phyloP scores from a whole-genome alignment of 2,797 vertebrate species.

The Xiphophorus birchmanni region DNA sequence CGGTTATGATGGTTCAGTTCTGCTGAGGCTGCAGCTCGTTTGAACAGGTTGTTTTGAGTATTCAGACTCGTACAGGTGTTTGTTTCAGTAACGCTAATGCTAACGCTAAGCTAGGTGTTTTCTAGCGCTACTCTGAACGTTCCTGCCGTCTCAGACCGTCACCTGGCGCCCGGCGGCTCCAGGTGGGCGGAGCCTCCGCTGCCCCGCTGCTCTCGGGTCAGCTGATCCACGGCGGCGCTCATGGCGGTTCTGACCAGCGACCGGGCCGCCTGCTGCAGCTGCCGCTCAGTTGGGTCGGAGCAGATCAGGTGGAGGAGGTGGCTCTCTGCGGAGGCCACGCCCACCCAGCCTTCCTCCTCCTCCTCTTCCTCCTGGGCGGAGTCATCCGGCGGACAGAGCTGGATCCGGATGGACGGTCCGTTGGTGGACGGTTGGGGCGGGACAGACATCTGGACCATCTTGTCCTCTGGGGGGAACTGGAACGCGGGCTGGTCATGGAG shows the following conservation, averaged over 20 bases:
- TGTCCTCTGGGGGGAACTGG: neutral
- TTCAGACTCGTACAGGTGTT: neutral
- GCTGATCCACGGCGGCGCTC: conserved; percentile 84
- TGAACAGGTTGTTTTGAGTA: neutral
- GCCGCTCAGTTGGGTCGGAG: conserved; percentile 24
- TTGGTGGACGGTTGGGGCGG: neutral
- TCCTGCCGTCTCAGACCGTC: neutral
- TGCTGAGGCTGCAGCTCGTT: neutral
- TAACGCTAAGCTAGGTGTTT: neutral
- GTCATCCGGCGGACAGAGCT: conserved; percentile 25
- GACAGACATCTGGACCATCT: neutral
- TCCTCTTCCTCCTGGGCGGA: neutral
- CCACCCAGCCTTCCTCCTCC: conserved; percentile 9
- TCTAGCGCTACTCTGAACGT: no score
- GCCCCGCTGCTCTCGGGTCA: conserved; percentile 60
- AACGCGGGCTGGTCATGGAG: neutral
- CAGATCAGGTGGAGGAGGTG: conserved; percentile 12
- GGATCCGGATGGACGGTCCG: conserved; percentile 19
- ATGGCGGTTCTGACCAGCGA: conserved; percentile 86
- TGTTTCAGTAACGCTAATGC: neutral
- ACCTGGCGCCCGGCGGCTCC: conserved; percentile 10
- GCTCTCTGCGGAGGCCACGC: neutral
- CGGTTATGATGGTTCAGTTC: neutral
- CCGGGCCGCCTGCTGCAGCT: conserved; percentile 82
- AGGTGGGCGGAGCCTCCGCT: neutral